Evolutionary conservation across 2,113 vertebrate species (phyloP).

Genomic region (Bos indicus): DNA sequence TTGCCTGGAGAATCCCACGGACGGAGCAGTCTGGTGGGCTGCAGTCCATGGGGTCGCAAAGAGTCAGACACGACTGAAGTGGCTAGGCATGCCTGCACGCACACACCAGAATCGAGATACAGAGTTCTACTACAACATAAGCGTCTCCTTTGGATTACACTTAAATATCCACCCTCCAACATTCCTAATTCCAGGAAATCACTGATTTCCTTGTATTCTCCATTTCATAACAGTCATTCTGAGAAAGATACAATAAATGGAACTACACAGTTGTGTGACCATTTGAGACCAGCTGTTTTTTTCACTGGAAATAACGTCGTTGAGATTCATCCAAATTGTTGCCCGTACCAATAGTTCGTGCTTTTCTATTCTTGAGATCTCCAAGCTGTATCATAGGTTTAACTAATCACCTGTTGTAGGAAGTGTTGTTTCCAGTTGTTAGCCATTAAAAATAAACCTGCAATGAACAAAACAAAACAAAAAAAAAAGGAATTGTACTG

Average conservation of each 20-base stretch:
- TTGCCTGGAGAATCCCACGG: not conserved
- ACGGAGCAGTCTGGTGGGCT: not conserved
- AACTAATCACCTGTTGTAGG: not conserved
- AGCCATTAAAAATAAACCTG: not conserved
- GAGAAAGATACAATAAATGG: not conserved
- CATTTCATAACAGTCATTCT: not conserved
- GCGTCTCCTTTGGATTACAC: not conserved
- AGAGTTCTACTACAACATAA: not conserved
- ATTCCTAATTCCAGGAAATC: not conserved
- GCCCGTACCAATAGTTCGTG: not conserved
- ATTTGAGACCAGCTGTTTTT: not conserved
- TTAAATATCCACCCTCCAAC: not conserved
- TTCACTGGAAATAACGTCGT: not conserved
- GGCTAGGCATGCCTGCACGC: not conserved
- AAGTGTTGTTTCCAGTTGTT: not conserved
- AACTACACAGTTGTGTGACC: not conserved
- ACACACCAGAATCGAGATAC: not conserved
- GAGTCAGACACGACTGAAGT: not conserved
- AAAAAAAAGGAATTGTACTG: constrained; percentile 35
- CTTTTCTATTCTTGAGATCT: not conserved
- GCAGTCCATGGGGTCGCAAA: not conserved
- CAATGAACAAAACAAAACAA: not conserved
- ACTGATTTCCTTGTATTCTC: not conserved
- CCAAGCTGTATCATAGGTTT: not conserved
- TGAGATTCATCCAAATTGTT: not conserved